Evolutionary conservation across 2,888 invertebrate species (phyloP), one percentile per base, ranked within the genome.

Genomic region (Gortyna flavago): DNA sequence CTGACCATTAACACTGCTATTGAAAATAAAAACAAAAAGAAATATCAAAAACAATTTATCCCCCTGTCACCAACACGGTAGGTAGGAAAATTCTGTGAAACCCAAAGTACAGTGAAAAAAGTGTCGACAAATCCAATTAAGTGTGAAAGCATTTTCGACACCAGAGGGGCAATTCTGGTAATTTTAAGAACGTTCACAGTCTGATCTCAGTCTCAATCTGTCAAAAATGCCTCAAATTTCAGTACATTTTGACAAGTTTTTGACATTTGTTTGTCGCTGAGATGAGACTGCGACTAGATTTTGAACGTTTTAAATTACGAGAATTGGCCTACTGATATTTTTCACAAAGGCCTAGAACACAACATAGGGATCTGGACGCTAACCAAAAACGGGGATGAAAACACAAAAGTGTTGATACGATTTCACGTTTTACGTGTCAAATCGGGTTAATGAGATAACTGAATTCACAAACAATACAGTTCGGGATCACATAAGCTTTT

Each of bases 391-490:
- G 21, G 9, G 32, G 11, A 64, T 77, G 16, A 62, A 68, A 73
- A 84, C 35, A 83, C 44, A 66, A 64, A 62, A 65, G 41, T 25
- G 35, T 32, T 54, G 54, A 65, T 66, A 71, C 41, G 61, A 66
- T 70, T 81, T 67, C 65, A 73, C 76, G 65, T 64, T 64, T 80
- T 72, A 66, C 68, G 41, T 62, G 57, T 80, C 69, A 81, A 74
- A 81, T 59, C 25, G n/a, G 70, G 67, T 35, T 51, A 72, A 74
- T 41, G 59, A 65, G 70, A 84, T 73, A 74, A 75, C 32, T 1
- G 77, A 62, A 51, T 74, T 44, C 48, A 25, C 44, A 68, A 73
- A 85, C 79, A 85, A 87, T 74, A n/a, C n/a, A n/a, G n/a, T 85
- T 79, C 21, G 35, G 7, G 8, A 41, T 18, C 44, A 29, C 18